Conservation (phyloP, 2,888 invertebrate genomes). For the Synergus gifuensis region DNA sequence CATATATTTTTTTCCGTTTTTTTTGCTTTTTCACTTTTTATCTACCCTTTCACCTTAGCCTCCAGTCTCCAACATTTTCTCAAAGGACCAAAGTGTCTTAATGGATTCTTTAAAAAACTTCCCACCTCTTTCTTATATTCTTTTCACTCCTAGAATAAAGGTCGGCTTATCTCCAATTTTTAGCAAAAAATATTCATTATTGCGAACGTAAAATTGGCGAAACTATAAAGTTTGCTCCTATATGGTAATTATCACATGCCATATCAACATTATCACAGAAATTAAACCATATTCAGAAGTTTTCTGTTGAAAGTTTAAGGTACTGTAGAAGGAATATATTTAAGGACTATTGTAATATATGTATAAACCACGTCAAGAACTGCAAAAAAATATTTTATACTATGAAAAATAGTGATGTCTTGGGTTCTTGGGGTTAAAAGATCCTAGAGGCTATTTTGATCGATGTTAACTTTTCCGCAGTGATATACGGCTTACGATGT, state of each 20-base stretch:
- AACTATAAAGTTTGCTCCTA: too few relatives aligned
- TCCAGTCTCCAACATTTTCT: neutral
- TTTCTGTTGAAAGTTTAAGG: too few relatives aligned
- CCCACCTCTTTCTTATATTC: neutral
- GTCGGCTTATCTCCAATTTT: neutral
- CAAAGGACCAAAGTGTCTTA: neutral
- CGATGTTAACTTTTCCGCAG: conserved; percentile 23
- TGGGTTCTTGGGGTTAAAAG: conserved; percentile 5
- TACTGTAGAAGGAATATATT: too few relatives aligned
- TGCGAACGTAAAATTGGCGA: too few relatives aligned
- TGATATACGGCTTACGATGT: conserved; percentile 24
- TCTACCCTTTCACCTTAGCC: conserved; percentile 7
- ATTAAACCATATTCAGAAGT: too few relatives aligned
- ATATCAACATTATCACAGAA: too few relatives aligned
- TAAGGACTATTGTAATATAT: too few relatives aligned
- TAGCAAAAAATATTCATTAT: neutral
- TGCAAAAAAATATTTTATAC: too few relatives aligned
- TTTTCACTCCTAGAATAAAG: neutral
- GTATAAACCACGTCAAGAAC: too few relatives aligned
- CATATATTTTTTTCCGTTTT: neutral
- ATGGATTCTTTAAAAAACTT: conserved; percentile 21
- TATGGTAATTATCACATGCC: too few relatives aligned
- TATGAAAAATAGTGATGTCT: too few relatives aligned
- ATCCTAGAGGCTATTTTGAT: conserved; percentile 17
- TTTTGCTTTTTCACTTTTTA: neutral